phyloP scores from a whole-genome alignment of 2,888 invertebrate species.

The Cyaniris semiargus region DNA sequence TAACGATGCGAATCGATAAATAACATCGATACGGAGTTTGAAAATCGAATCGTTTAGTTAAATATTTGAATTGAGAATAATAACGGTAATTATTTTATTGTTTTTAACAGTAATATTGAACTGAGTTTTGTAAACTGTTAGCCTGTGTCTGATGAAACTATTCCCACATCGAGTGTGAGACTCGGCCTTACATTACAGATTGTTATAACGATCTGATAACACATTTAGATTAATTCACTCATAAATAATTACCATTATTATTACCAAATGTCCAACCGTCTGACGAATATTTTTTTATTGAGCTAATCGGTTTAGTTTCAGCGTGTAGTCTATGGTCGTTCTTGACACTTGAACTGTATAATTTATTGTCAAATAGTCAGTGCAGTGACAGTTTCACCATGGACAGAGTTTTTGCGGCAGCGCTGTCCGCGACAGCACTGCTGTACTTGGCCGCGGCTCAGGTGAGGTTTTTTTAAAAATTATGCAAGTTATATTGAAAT shows the following conservation, averaged over 20 bases:
- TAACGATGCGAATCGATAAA: conserved; percentile 5
- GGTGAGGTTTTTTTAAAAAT: conserved; percentile 48
- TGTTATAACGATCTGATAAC: conserved; percentile 20
- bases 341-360: conserved; percentile 17
- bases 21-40: background rate
- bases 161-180: conserved; percentile 25
- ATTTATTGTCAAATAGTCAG: conserved; percentile 14
- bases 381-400: conserved; percentile 48
- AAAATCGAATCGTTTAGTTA: background rate
- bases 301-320: background rate
- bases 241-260: conserved; percentile 10
- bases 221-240: conserved; percentile 4
- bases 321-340: conserved; percentile 11
- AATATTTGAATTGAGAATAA: background rate
- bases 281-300: background rate
- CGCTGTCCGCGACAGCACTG: conserved; percentile 51
- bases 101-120: background rate
- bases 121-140: background rate
- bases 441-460: conserved; percentile 50
- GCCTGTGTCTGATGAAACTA: background rate
- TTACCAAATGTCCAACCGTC: background rate
- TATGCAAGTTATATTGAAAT: conserved; percentile 16
- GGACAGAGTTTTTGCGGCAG: conserved; percentile 52
- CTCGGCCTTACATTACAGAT: conserved; percentile 13
- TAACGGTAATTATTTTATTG: conserved; percentile 6